Evolutionary conservation across 1,140 invertebrate species (phyloP).

Genomic region (Samia ricini): DNA sequence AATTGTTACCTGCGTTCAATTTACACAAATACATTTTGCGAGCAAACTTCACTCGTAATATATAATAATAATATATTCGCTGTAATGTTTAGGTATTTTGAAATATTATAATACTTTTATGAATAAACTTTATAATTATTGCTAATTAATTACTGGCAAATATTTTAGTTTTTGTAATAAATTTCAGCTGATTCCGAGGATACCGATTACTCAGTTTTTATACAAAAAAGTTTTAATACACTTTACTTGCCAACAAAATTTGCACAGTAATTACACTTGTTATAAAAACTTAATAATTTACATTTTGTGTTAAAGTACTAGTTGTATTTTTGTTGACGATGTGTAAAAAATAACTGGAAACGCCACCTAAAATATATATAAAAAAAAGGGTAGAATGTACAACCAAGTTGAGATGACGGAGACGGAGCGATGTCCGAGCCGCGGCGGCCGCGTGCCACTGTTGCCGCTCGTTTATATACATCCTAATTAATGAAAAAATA

Average conservation of each 20-base stretch:
- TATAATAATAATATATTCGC: neutral
- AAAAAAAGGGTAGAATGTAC: too few species aligned
- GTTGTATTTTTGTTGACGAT: neutral
- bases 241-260: neutral
- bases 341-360: too few species aligned
- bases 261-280: neutral
- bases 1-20: neutral
- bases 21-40: neutral
- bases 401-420: too few species aligned
- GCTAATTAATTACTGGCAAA: neutral
- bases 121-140: neutral
- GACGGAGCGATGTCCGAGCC: too few species aligned
- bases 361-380: neutral
- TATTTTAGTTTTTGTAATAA: neutral
- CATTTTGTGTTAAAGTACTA: neutral
- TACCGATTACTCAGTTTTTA: neutral
- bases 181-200: neutral
- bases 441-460: too few species aligned
- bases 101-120: neutral
- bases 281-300: neutral
- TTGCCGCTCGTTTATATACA: neutral
- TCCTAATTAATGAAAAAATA: conserved; percentile 7
- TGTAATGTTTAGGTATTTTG: neutral
- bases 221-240: neutral
- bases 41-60: neutral